Percentiles rank a stretch among this genome's conserved stretches.
phyloP scores from a whole-genome alignment of 1,140 invertebrate genomes.

The Eufriesea mexicana region DNA sequence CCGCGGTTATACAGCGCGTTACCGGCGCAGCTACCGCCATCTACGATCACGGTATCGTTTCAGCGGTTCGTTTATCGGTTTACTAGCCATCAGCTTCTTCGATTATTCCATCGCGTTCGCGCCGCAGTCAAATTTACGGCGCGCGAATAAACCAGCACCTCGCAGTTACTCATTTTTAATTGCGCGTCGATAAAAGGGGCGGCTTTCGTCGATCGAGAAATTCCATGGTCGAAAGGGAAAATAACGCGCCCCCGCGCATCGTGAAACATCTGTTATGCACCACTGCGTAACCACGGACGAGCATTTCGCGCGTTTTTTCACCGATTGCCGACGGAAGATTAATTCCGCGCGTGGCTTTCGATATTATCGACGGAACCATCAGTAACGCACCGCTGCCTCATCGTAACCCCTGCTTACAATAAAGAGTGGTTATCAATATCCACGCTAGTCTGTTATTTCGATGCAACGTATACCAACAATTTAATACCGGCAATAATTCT shows the following conservation, averaged over 20 bases:
- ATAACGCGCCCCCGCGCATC: constrained; percentile 1
- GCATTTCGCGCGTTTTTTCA: not conserved
- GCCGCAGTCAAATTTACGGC: constrained; percentile 1
- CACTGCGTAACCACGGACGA: constrained; percentile 16
- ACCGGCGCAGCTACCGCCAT: not conserved
- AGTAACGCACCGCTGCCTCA: constrained; percentile 49
- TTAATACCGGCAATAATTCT: constrained; percentile 13
- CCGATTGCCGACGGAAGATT: constrained; percentile 48
- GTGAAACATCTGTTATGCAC: constrained; percentile 39
- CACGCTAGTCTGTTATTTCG: constrained; percentile 42
- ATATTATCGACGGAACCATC: constrained; percentile 55
- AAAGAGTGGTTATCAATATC: constrained; percentile 52
- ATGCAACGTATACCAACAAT: constrained; percentile 25
- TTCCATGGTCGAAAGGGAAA: constrained; percentile 1
- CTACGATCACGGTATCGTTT: not conserved
- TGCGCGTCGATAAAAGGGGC: not conserved
- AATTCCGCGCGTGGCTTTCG: constrained; percentile 55
- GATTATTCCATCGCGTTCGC: not conserved
- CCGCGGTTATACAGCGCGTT: no score
- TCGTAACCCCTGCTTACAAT: constrained; percentile 44
- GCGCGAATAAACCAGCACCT: not conserved
- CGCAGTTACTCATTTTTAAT: constrained; percentile 9
- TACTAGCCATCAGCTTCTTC: not conserved
- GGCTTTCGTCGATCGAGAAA: not conserved
- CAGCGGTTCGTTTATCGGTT: no score